Evolutionary conservation across 2,797 vertebrate genomes (phyloP).

Genomic region (Onychomys torridus): DNA sequence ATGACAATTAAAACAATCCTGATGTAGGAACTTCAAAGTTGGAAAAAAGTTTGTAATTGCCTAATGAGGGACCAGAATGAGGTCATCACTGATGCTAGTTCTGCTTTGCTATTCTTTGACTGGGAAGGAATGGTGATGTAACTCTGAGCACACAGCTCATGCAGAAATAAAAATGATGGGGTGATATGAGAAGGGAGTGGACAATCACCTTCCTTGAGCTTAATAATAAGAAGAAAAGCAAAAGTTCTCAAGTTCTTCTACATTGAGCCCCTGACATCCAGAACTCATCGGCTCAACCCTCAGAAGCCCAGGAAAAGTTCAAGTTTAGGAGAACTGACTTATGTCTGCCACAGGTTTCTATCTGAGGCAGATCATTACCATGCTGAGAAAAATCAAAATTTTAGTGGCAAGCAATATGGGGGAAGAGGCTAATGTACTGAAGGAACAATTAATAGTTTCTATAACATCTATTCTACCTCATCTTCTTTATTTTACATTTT

Average conservation of each 20-base stretch:
- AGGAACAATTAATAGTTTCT: neutral
- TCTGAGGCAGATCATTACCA: neutral
- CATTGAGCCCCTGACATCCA: neutral
- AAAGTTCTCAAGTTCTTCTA: neutral
- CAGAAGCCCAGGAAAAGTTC: neutral
- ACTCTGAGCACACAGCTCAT: neutral
- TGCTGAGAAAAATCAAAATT: neutral
- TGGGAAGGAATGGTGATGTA: neutral
- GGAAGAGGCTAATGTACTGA: neutral
- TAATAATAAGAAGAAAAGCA: neutral
- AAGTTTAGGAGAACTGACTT: neutral
- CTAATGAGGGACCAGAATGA: neutral
- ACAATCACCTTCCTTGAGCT: neutral
- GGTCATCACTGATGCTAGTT: neutral
- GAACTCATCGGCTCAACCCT: neutral
- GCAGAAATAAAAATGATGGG: neutral
- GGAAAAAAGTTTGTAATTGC: neutral
- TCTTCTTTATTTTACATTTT: neutral
- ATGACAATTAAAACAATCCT: neutral
- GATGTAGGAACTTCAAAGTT: neutral
- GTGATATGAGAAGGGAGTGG: neutral
- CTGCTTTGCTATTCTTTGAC: neutral
- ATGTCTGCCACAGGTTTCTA: neutral
- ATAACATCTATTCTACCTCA: neutral
- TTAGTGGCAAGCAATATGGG: neutral